Conservation (phyloP, 2,888 invertebrate genomes). For the Hedychridium roseum region DNA sequence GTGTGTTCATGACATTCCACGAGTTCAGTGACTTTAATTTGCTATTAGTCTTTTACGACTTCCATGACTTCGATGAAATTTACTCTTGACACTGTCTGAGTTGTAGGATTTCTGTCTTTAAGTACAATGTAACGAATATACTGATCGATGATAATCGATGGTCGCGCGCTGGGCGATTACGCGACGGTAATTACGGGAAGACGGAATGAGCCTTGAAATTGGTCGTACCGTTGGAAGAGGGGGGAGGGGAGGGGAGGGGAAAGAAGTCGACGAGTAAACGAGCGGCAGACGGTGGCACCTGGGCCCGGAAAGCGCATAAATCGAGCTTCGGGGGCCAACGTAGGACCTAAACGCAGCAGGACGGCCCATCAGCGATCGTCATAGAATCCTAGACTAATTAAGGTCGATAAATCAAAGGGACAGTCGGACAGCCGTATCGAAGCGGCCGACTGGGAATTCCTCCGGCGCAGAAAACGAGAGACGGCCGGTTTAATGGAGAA, state of each 20-base stretch:
- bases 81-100: too few relatives aligned
- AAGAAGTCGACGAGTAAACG: not conserved
- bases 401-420: conserved; percentile 54
- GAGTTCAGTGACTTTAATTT: too few relatives aligned
- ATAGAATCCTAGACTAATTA: conserved; percentile 53
- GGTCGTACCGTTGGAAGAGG: too few relatives aligned
- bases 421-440: conserved; percentile 37
- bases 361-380: conserved; percentile 36
- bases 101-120: too few relatives aligned
- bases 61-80: too few relatives aligned
- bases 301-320: conserved; percentile 1
- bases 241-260: not conserved
- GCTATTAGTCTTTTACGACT: too few relatives aligned
- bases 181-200: not conserved
- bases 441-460: conserved; percentile 36
- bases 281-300: conserved; percentile 1
- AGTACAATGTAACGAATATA: too few relatives aligned
- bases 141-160: too few relatives aligned
- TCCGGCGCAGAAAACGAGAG: conserved; percentile 28
- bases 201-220: too few relatives aligned
- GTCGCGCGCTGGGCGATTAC: not conserved
- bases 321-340: too few relatives aligned
- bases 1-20: too few relatives aligned
- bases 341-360: not conserved
- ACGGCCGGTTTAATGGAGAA: conserved; percentile 13